Evolutionary conservation across 2,888 invertebrate genomes (phyloP).

Genomic region (Campoplex capitator): DNA sequence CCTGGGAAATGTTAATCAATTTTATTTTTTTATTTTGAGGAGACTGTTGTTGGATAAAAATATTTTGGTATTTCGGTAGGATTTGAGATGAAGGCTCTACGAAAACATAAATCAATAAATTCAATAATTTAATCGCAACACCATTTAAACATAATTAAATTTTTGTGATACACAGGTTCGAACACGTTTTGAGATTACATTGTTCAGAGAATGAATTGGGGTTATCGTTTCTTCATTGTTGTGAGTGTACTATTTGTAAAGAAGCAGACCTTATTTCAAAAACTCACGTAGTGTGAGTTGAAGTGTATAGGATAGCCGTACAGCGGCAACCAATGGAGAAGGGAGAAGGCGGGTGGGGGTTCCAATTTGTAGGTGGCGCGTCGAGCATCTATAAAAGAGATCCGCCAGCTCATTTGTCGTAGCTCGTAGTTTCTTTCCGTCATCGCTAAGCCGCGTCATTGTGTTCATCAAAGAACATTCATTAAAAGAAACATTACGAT

Average conservation of each 20-base stretch:
- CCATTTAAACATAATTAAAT: not conserved
- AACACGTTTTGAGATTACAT: not conserved
- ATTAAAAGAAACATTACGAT: not conserved
- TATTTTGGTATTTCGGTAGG: not conserved
- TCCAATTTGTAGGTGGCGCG: conserved; percentile 37
- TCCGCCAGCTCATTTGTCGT: conserved; percentile 7
- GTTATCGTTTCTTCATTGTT: not conserved
- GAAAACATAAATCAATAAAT: no score
- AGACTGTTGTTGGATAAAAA: not conserved
- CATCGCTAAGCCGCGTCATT: not conserved
- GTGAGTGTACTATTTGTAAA: not conserved
- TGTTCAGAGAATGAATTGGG: not conserved
- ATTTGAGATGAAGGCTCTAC: not conserved
- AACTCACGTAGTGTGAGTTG: not conserved
- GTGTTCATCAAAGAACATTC: not conserved
- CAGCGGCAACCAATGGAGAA: not conserved
- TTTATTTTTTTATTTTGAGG: not conserved
- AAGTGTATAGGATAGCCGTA: no score
- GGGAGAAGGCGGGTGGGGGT: conserved; percentile 12
- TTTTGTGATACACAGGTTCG: not conserved
- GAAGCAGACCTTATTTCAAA: not conserved
- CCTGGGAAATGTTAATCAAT: not conserved
- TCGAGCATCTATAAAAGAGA: conserved; percentile 23
- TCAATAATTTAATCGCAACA: not conserved
- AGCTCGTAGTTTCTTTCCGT: conserved; percentile 32